Evolutionary conservation across 2,797 vertebrate species (phyloP).

Genomic region (Fringilla coelebs): DNA sequence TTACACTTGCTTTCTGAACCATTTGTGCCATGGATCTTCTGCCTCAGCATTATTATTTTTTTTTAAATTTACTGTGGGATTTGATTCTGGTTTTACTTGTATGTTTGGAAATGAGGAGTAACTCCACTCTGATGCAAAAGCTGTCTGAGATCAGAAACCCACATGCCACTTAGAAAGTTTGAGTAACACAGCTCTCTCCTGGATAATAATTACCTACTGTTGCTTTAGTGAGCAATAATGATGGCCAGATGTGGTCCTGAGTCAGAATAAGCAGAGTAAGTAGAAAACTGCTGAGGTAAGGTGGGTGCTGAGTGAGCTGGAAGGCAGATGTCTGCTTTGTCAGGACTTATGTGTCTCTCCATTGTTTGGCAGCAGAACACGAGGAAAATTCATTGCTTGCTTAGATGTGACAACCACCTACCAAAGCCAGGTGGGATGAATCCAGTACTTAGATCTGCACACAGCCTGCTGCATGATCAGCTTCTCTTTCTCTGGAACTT

Average conservation of each 20-base stretch:
- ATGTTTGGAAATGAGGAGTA: constrained; percentile 12
- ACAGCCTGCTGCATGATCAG: not conserved
- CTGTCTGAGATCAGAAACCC: constrained; percentile 36
- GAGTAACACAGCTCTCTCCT: not conserved
- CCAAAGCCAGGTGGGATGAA: constrained; percentile 10
- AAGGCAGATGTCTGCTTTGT: constrained; percentile 39
- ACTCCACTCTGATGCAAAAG: constrained; percentile 22
- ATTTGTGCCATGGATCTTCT: not conserved
- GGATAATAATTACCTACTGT: constrained; percentile 15
- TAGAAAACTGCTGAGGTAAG: constrained; percentile 46
- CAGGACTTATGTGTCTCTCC: constrained; percentile 32
- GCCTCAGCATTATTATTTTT: not conserved
- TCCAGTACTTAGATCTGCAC: not conserved
- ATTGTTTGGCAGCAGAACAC: not conserved
- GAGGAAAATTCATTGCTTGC: constrained; percentile 23
- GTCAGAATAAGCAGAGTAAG: constrained; percentile 23
- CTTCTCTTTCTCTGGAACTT: not conserved
- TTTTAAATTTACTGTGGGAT: not conserved
- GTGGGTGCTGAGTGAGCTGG: constrained; percentile 37
- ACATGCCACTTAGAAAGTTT: constrained; percentile 15
- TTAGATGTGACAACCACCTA: not conserved
- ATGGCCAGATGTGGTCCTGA: constrained; percentile 24
- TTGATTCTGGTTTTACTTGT: constrained; percentile 14
- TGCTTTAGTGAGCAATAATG: constrained; percentile 50
- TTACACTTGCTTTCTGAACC: not conserved